Base-by-base conservation (phyloP, 2,888 invertebrate genomes). In the Morpho achilles region DNA sequence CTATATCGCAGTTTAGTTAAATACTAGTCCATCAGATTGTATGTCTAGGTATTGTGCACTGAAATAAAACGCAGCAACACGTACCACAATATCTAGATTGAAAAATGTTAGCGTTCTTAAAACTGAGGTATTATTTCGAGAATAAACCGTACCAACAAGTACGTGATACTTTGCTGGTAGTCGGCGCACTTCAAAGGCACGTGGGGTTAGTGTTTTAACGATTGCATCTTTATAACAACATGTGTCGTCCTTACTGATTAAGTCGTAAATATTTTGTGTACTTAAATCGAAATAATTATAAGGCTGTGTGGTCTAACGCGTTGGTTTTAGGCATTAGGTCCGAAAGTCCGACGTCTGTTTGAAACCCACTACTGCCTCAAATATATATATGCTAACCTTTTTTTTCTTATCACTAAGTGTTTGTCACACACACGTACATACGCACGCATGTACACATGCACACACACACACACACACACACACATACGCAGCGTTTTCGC, bases 71-170 rank as follows among this genome's bases (percentile, higher is more conserved):
- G 49, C 68, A 54, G 45, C 73, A 75, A 77, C 82, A 85, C 86
- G 83, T 86, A 82, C 82, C 78, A 77, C 75, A 80, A 77, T 79
- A 80, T 82, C 80, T 82, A 85, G 85, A 85, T 86, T 79, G 78
- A 75, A 75, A 72, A 74, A 73, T 70, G 74, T 78, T 72, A 70
- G 73, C 70, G 72, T 80, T 82, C 81, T 77, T 72, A 71, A 78
- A 81, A 81, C 73, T 69, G 71, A 70, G 32, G 77, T 79, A 79
- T 80, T 79, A 74, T 85, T 83, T 84, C 74, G 70, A 76, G 84
- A 84, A 84, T 68, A 76, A 72, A 67, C 70, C 73, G 75, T 68
- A 67, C 67, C 49, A 50, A 59, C 56, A 55, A 56, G 71, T 81
- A 86, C 84, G 84, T 85, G 86, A 80, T 79, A 68, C 67, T 59